Conservation (phyloP, 2,113 vertebrate species). For the Odontesthes bonariensis region DNA sequence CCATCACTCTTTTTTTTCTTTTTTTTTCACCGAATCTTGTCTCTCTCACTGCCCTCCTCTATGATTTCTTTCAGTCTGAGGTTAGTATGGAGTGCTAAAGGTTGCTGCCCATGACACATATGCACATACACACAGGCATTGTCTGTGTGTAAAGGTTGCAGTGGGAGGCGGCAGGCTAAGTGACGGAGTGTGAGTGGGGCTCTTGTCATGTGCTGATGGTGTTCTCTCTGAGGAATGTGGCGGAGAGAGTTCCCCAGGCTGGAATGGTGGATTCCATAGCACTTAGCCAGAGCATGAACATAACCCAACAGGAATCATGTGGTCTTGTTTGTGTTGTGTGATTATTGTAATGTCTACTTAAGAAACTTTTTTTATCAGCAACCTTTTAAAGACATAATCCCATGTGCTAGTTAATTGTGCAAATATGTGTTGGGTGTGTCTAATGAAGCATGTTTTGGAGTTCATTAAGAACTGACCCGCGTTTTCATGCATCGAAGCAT, state of each 20-base stretch:
- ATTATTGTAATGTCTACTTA: neutral
- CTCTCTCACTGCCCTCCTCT: constrained; percentile 24
- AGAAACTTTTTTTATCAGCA: neutral
- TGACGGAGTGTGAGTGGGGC: constrained; percentile 65
- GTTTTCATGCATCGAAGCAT: neutral
- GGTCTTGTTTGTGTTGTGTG: neutral
- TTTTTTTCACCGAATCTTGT: constrained; percentile 19
- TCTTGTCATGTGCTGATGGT: constrained; percentile 73
- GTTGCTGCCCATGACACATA: constrained; percentile 62
- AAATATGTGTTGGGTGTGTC: neutral
- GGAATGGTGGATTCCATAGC: constrained; percentile 50
- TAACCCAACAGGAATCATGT: constrained; percentile 22
- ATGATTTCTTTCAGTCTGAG: constrained; percentile 40
- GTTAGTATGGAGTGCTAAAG: constrained; percentile 52
- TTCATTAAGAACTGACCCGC: neutral
- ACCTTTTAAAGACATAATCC: neutral
- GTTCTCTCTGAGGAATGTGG: constrained; percentile 71
- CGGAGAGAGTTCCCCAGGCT: constrained; percentile 62
- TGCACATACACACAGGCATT: constrained; percentile 57
- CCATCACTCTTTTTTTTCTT: constrained; percentile 32
- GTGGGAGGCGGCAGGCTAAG: constrained; percentile 71
- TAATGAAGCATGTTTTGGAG: neutral
- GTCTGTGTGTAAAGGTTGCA: constrained; percentile 67
- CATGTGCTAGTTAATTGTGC: neutral
- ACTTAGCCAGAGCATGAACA: constrained; percentile 24